A percentile compares a stretch with the other conserved stretches of the same genome.
phyloP scores from a whole-genome alignment of 2,113 vertebrate genomes.

The Gulo gulo region DNA sequence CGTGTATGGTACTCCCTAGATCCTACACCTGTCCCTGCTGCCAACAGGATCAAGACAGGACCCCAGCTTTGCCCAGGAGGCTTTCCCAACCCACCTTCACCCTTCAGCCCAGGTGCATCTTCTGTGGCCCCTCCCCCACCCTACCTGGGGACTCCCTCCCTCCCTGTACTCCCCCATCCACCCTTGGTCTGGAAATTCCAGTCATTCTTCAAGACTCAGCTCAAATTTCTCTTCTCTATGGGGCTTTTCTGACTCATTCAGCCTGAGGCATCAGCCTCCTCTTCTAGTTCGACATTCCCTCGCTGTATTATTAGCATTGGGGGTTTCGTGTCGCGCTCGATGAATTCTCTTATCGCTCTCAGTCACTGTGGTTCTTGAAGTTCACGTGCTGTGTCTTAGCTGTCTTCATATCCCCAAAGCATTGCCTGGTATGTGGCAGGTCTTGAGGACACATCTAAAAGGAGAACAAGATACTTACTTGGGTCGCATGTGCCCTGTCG shows the following conservation, averaged over 20 bases:
- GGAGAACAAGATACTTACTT: background rate
- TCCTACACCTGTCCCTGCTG: background rate
- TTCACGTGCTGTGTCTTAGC: fast-evolving
- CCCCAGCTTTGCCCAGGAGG: fast-evolving
- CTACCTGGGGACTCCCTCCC: background rate
- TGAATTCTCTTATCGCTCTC: fast-evolving
- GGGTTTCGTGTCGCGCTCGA: background rate
- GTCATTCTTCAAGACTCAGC: background rate
- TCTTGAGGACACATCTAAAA: background rate
- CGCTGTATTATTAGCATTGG: background rate
- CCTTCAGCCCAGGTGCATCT: fast-evolving
- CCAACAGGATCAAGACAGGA: background rate
- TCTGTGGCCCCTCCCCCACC: fast-evolving
- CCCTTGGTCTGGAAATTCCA: background rate
- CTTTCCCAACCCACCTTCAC: fast-evolving
- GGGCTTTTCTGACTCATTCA: background rate
- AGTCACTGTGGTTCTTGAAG: background rate
- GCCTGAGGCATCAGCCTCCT: fast-evolving
- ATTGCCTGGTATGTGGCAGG: background rate
- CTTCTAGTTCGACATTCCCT: no score
- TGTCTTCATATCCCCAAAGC: no score
- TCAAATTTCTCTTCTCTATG: fast-evolving
- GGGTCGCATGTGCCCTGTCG: background rate
- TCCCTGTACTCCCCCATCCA: background rate
- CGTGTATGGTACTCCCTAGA: fast-evolving